Evolutionary conservation across 1,140 invertebrate species (phyloP), one percentile per base, ranked within the genome.

Genomic region (Lepidostoma basale): DNA sequence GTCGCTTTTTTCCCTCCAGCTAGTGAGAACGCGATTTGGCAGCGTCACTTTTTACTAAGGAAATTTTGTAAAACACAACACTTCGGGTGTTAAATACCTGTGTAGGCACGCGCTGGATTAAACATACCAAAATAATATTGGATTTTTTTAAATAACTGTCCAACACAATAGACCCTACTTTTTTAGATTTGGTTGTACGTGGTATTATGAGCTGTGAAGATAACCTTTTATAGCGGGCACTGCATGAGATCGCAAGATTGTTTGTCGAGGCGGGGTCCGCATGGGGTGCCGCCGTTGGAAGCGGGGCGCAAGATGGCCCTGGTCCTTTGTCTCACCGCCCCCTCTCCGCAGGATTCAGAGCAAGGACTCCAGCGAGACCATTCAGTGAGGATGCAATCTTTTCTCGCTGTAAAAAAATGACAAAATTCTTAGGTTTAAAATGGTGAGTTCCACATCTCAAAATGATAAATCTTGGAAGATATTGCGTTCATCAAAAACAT

Each of bases 291-390:
- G 5, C 73, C 65, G 23, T 78, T 80, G 16, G 69, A 42, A 0
- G 80, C 76, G 36, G 77, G 62, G 18, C 76, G 67, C 25, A 77
- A 69, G 1, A 84, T 74, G 8, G 75, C 77, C 74, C 85, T 77
- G 2, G 81, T 83, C 45, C 86, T 77, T 45, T 82, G 79, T 42
- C 81, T 78, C 1, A 82, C 71, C 1, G 82, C 77, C n/a, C 77
- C 75, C 8, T 77, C 69, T 6, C 88, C 88, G 69, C 88, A 90
- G 3, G 83, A 85, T 8, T 83, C 83, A 1, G 85, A 85, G 68
- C 88, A 90, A 0, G 81, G 80, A 10, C 88, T 87, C 89, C 89
- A 90, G 12, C 75, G 71, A 5, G 87, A 86, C 88, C 88, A 90
- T 40, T 83, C 77, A 1, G 85, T 85, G 71, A 88, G 83, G 68